Evolutionary conservation across 2,888 invertebrate genomes (phyloP).

Genomic region (Patella caerulea): DNA sequence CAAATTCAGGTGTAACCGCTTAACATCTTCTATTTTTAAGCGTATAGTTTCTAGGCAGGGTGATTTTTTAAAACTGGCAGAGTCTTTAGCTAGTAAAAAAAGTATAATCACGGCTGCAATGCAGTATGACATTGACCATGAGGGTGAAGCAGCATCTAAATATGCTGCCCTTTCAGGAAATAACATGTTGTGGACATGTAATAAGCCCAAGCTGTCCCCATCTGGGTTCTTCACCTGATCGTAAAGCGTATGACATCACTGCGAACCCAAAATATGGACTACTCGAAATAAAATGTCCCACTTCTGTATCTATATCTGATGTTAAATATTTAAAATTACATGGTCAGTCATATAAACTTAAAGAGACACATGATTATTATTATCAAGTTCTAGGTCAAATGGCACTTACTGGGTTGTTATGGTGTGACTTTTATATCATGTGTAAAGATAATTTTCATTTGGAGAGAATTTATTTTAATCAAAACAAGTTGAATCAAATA

Average conservation of each 20-base stretch:
- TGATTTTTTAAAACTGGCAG: not conserved
- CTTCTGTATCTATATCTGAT: no score
- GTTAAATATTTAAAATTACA: not conserved
- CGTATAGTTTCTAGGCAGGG: not conserved
- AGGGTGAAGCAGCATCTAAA: no score
- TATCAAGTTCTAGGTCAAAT: slow-evolving; percentile 11
- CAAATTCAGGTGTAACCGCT: not conserved
- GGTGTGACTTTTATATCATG: slow-evolving; percentile 18
- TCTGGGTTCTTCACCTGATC: slow-evolving; percentile 9
- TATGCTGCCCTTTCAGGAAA: no score
- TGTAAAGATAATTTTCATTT: slow-evolving; percentile 4
- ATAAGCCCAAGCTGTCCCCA: not conserved
- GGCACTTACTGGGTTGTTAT: not conserved
- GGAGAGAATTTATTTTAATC: not conserved
- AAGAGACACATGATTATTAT: slow-evolving; percentile 13
- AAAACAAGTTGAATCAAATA: not conserved
- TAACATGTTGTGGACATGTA: no score
- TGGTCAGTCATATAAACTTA: not conserved
- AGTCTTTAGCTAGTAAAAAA: not conserved
- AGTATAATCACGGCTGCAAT: no score
- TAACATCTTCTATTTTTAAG: not conserved
- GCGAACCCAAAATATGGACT: not conserved
- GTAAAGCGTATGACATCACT: not conserved
- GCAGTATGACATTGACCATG: no score
- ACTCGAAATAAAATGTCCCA: slow-evolving; percentile 5